Percentiles rank a stretch among this genome's conserved stretches.
These are phyloP conservation scores for Liopterus haemorrhoidalis DNA, from an alignment of 2,888 invertebrate genomes.

Conservation along the genomic window DNA sequence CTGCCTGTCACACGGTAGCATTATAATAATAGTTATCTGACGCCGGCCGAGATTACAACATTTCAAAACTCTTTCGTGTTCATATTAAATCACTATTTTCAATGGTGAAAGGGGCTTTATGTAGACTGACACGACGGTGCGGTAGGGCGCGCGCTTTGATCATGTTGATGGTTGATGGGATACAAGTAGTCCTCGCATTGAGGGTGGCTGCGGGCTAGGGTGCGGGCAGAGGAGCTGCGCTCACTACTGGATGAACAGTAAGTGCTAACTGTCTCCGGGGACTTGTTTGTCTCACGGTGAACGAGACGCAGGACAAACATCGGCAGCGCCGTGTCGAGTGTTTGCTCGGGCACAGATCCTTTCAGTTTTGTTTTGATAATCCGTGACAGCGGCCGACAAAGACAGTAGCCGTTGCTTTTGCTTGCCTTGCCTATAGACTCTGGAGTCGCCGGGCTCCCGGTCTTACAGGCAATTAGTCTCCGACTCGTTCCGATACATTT, in stretches of 20 bases:
- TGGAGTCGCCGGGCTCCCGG: slow-evolving; percentile 31
- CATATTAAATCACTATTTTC: slow-evolving; percentile 18
- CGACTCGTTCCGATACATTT: slow-evolving; percentile 22
- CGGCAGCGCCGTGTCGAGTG: no score
- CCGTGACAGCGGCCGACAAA: slow-evolving; percentile 34
- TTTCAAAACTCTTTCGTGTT: slow-evolving; percentile 28
- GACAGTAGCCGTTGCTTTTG: slow-evolving; percentile 26
- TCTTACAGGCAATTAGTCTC: slow-evolving; percentile 36
- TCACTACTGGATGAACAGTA: no score
- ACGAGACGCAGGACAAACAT: no score
- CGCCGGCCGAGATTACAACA: slow-evolving; percentile 38
- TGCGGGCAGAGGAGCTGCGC: no score
- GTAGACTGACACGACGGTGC: slow-evolving; percentile 6
- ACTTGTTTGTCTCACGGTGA: no score
- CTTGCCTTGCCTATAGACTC: slow-evolving; percentile 29
- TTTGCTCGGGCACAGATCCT: no score
- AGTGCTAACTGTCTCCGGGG: no score
- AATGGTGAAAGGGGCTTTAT: slow-evolving; percentile 10
- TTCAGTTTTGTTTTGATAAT: no score
- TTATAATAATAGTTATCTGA: slow-evolving; percentile 43
- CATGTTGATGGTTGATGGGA: no score
- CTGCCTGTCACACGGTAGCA: slow-evolving; percentile 43
- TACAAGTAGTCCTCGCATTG: no score
- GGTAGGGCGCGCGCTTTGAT: no score
- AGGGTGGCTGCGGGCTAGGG: no score